phyloP scores from a whole-genome alignment of 1,140 invertebrate species.

The Nautilus pompilius region DNA sequence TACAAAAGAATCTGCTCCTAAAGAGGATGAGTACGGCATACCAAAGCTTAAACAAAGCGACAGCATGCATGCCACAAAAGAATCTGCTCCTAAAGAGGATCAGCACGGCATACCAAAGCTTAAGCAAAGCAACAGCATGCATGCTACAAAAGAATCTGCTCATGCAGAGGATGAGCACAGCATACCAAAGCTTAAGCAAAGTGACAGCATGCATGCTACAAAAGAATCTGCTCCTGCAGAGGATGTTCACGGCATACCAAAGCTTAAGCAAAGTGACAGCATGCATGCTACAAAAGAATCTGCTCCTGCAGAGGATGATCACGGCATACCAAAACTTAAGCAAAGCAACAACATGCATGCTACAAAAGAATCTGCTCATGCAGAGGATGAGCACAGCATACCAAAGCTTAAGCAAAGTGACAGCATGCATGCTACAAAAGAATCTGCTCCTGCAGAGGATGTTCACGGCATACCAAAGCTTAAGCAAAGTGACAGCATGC shows the following conservation, averaged over 20 bases:
- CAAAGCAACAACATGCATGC: neutral
- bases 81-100: conserved; percentile 18
- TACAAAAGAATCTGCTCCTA: conserved; percentile 19
- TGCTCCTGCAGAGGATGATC: conserved; percentile 16
- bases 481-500: conserved; percentile 21
- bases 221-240: neutral
- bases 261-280: conserved; percentile 16
- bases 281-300: conserved; percentile 21
- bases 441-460: conserved; percentile 27
- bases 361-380: no score
- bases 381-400: no score
- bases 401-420: conserved; percentile 15
- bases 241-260: conserved; percentile 9
- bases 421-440: conserved; percentile 16
- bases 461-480: conserved; percentile 26
- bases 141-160: no score
- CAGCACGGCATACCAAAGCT: no score
- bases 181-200: conserved; percentile 9
- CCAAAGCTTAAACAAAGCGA: conserved; percentile 14
- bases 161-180: neutral
- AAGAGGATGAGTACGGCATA: conserved; percentile 5
- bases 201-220: neutral
- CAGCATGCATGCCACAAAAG: conserved; percentile 23
- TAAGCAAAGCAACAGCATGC: no score
- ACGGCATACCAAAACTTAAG: conserved; percentile 4